These are phyloP conservation scores for Tetranychus urticae DNA, from an alignment of 1,140 invertebrate species.

Conservation along the genomic window DNA sequence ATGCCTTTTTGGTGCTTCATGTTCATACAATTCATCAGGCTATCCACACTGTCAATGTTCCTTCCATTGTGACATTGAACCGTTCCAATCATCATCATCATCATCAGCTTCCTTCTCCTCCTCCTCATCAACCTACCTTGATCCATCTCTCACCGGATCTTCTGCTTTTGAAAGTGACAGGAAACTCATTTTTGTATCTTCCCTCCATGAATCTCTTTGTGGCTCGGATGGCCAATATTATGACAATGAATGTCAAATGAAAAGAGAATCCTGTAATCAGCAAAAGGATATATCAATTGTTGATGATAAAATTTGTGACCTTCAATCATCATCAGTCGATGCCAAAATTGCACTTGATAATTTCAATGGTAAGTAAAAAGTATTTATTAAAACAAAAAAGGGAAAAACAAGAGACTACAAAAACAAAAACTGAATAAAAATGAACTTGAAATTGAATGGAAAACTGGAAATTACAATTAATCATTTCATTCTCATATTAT, in stretches of 20 bases:
- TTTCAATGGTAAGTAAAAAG: no score
- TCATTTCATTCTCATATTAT: no score
- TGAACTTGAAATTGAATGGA: no score
- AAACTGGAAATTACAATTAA: no score
- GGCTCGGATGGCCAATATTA: slow-evolving; percentile 53
- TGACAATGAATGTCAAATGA: slow-evolving; percentile 52
- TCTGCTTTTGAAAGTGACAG: not conserved
- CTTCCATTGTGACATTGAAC: no score
- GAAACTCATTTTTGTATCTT: not conserved
- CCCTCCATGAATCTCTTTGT: slow-evolving; percentile 7
- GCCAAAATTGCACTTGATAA: no score
- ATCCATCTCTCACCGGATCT: not conserved
- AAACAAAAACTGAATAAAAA: no score
- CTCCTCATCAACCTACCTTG: not conserved
- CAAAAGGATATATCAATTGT: slow-evolving; percentile 38
- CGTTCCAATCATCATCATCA: not conserved
- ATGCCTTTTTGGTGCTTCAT: not conserved
- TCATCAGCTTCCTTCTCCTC: not conserved
- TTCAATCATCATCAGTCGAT: no score
- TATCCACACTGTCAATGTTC: no score
- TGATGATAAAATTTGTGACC: not conserved
- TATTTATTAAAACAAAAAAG: no score
- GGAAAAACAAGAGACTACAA: no score
- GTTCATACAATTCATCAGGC: not conserved
- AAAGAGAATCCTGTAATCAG: slow-evolving; percentile 54